Conservation (phyloP, 92 coral and sea anemone genomes). For the Epizoanthus fatuus region DNA sequence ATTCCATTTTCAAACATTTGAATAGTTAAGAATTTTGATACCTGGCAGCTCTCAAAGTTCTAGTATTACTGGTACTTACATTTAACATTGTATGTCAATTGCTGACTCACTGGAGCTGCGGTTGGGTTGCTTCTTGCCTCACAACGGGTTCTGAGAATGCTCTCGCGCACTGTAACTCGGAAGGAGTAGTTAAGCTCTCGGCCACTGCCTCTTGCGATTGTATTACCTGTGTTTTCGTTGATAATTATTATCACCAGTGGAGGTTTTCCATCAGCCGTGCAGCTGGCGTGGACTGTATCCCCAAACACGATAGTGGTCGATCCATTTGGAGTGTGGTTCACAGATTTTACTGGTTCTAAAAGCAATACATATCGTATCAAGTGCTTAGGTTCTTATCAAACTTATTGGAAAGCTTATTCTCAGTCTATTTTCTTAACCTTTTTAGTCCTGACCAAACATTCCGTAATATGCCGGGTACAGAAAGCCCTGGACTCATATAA, state of each 20-base stretch:
- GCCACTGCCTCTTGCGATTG: not conserved
- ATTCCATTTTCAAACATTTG: no score
- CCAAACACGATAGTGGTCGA: not conserved
- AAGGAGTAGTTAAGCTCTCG: not conserved
- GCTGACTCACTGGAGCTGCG: not conserved
- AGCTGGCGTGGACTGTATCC: not conserved
- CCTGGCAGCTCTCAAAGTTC: no score
- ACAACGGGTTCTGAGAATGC: not conserved
- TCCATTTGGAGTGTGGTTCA: not conserved
- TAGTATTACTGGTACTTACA: not conserved
- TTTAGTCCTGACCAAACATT: no score
- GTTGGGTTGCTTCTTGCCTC: not conserved
- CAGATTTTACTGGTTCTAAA: slow-evolving; percentile 3
- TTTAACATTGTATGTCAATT: not conserved
- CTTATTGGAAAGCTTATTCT: not conserved
- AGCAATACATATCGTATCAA: no score
- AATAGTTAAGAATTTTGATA: no score
- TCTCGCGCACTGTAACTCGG: not conserved
- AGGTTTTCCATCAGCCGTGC: slow-evolving; percentile 7
- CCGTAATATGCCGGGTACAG: no score
- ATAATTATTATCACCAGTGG: not conserved
- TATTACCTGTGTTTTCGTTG: not conserved
- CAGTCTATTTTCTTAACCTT: not conserved
- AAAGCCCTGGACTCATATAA: no score
- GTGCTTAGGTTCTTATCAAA: no score